Evolutionary conservation across 2,888 invertebrate genomes (phyloP).

Genomic region (Megaustenia siamemsis): DNA sequence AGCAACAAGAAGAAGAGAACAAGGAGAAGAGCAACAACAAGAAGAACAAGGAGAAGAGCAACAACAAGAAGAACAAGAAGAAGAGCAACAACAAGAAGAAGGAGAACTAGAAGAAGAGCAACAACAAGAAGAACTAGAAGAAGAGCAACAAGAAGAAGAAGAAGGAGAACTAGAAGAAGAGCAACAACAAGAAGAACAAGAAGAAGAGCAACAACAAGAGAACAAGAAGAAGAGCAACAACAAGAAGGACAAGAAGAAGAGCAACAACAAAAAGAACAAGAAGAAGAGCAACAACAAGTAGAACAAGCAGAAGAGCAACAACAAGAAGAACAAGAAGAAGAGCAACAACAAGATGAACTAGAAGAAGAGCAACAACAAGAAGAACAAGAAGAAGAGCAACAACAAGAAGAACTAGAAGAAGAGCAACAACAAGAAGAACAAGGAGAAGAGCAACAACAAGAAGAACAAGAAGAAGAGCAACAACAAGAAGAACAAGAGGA

Average conservation of each 20-base stretch:
- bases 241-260: background rate
- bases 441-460: background rate
- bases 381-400: background rate
- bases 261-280: conserved; percentile 10
- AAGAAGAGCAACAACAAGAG: background rate
- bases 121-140: background rate
- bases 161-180: background rate
- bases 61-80: background rate
- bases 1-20: background rate
- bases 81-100: background rate
- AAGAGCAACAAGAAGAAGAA: background rate
- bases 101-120: background rate
- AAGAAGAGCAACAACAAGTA: conserved; percentile 13
- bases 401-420: background rate
- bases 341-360: background rate
- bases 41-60: background rate
- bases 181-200: background rate
- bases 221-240: background rate
- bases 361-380: background rate
- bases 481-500: background rate
- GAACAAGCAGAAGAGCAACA: conserved; percentile 28
- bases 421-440: background rate
- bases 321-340: conserved; percentile 41
- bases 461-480: background rate
- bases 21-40: background rate